Percentiles rank a stretch among this genome's conserved stretches.
phyloP scores from a whole-genome alignment of 2,888 invertebrate species.

The Criorhina ranunculi region DNA sequence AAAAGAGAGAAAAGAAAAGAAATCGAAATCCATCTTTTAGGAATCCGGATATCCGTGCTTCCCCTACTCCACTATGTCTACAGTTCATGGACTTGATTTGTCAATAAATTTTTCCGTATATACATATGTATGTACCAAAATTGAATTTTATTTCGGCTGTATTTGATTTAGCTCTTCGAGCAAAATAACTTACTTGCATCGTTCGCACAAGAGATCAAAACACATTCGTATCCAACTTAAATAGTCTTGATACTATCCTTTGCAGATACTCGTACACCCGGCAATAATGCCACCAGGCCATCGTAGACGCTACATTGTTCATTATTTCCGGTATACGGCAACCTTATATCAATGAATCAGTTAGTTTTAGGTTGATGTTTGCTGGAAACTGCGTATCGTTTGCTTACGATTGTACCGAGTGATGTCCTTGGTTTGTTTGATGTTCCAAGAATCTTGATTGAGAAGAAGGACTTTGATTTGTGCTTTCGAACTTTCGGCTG shows the following conservation, averaged over 20 bases:
- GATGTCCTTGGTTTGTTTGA: background rate
- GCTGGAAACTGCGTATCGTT: constrained; percentile 3
- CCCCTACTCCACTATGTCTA: background rate
- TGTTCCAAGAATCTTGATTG: constrained; percentile 5
- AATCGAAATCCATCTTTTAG: constrained; percentile 26
- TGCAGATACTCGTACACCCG: background rate
- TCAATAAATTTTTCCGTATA: background rate
- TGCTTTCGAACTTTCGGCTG: constrained; percentile 2
- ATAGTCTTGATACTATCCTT: constrained; percentile 1
- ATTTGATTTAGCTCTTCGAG: background rate
- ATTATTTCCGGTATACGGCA: background rate
- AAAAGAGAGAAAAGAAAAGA: constrained; percentile 4
- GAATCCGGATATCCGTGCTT: constrained; percentile 2
- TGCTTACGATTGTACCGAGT: background rate
- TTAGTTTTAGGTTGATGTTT: constrained; percentile 25
- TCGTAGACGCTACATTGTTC: background rate
- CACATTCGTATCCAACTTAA: constrained; percentile 8
- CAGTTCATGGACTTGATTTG: constrained; percentile 1
- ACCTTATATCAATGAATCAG: constrained; percentile 6
- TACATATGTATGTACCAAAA: too few species aligned
- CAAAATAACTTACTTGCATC: constrained; percentile 5
- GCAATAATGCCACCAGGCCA: background rate
- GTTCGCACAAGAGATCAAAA: background rate
- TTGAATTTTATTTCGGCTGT: background rate
- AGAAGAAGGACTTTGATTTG: constrained; percentile 3